A percentile compares a stretch with the other conserved stretches of the same genome.
Evolutionary conservation across 2,797 vertebrate genomes (phyloP).

Genomic region (Leucoraja ocellata): DNA sequence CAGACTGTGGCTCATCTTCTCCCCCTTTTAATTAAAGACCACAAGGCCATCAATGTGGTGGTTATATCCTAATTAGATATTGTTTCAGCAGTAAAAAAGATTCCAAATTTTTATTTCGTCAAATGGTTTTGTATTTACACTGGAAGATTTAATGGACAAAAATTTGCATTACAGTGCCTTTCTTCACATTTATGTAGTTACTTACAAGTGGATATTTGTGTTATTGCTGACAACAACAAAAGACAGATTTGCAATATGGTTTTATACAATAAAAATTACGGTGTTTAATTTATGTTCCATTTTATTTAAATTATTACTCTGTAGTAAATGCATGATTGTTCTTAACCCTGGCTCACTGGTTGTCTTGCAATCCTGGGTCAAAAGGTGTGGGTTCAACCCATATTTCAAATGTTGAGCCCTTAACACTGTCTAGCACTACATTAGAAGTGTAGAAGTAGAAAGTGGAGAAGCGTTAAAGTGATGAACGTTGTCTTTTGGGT

Average conservation of each 20-base stretch:
- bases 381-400: not conserved
- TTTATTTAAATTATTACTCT: not conserved
- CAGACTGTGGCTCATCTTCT: constrained; percentile 69
- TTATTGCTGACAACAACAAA: not conserved
- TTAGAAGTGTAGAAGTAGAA: not conserved
- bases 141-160: not conserved
- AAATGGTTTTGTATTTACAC: constrained; percentile 58
- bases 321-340: not conserved
- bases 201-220: not conserved
- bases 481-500: not conserved
- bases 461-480: not conserved
- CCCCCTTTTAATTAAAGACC: constrained; percentile 68
- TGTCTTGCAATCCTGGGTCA: not conserved
- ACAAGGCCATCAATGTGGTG: constrained; percentile 43
- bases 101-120: constrained; percentile 68
- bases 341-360: not conserved
- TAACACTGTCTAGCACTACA: not conserved
- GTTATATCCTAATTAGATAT: constrained; percentile 60
- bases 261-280: not conserved
- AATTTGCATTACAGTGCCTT: not conserved
- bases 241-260: not conserved
- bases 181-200: not conserved
- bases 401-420: not conserved
- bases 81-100: constrained; percentile 62
- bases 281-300: not conserved